Evolutionary conservation across 2,113 vertebrate species (phyloP).

Genomic region (Caracal caracal): DNA sequence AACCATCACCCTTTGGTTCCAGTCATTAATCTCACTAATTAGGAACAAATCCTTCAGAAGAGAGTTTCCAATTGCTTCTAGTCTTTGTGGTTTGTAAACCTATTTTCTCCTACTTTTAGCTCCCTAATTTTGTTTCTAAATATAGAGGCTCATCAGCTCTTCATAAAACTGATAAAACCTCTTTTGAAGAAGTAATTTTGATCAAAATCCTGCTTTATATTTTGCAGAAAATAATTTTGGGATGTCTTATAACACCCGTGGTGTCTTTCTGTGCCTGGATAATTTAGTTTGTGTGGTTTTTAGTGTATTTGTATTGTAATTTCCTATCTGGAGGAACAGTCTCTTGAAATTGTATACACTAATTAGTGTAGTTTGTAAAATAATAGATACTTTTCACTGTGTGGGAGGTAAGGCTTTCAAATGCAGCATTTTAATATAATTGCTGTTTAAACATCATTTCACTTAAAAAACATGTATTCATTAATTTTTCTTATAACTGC

Average conservation of each 20-base stretch:
- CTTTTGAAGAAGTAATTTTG: constrained; percentile 30
- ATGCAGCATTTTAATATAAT: constrained; percentile 69
- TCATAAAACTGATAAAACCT: constrained; percentile 15
- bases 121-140: constrained; percentile 37
- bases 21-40: constrained; percentile 32
- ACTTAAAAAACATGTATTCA: constrained; percentile 59
- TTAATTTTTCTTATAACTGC: constrained; percentile 65
- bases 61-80: background rate
- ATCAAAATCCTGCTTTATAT: constrained; percentile 12
- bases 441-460: constrained; percentile 65
- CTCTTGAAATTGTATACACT: constrained; percentile 58
- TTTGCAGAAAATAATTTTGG: constrained; percentile 43
- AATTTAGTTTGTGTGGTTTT: background rate
- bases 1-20: background rate
- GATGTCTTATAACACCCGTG: background rate
- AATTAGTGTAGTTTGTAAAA: constrained; percentile 68
- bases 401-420: constrained; percentile 61
- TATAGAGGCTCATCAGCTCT: constrained; percentile 11
- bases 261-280: constrained; percentile 15
- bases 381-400: constrained; percentile 57
- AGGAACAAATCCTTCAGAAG: constrained; percentile 38
- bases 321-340: constrained; percentile 65
- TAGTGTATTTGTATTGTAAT: constrained; percentile 25
- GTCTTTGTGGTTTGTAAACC: background rate
- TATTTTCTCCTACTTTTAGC: constrained; percentile 29